Evolutionary conservation across 2,113 vertebrate genomes (phyloP).

Genomic region (Ellobius talpinus): DNA sequence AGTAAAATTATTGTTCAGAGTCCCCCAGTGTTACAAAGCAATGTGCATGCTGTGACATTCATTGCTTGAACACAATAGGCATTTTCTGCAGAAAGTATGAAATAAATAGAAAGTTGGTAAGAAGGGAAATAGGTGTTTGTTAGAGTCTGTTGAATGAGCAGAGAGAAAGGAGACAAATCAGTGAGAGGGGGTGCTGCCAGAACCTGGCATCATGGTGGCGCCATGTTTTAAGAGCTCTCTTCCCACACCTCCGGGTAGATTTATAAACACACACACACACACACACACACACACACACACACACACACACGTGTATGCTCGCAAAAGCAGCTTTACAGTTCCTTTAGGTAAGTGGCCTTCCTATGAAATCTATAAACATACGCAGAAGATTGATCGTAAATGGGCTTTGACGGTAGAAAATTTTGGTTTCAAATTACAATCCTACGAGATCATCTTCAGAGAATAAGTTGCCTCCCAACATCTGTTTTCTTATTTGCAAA

Average conservation of each 20-base stretch:
- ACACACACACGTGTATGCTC: accelerated
- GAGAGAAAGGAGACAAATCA: conserved; percentile 8
- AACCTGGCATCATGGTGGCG: neutral
- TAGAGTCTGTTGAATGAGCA: conserved; percentile 51
- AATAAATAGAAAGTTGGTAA: conserved; percentile 64
- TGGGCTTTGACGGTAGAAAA: neutral
- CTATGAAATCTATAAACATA: neutral
- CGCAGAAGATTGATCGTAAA: neutral
- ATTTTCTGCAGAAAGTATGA: conserved; percentile 50
- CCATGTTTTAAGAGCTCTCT: neutral
- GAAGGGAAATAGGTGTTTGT: conserved; percentile 63
- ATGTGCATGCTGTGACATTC: conserved; percentile 43
- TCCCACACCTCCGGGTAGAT: neutral
- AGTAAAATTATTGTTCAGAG: conserved; percentile 50
- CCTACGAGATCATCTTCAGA: neutral
- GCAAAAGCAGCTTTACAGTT: accelerated
- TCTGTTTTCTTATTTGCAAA: neutral
- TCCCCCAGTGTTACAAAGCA: conserved; percentile 39
- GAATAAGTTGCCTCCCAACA: neutral
- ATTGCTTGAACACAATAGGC: conserved; percentile 51
- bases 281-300: neutral
- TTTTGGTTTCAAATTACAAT: neutral
- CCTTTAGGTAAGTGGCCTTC: neutral
- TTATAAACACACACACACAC: accelerated
- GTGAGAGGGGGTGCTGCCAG: neutral